These are phyloP conservation scores for Drosophila kanekoi DNA, from an alignment of 2,888 invertebrate genomes.

Conservation along the genomic window DNA sequence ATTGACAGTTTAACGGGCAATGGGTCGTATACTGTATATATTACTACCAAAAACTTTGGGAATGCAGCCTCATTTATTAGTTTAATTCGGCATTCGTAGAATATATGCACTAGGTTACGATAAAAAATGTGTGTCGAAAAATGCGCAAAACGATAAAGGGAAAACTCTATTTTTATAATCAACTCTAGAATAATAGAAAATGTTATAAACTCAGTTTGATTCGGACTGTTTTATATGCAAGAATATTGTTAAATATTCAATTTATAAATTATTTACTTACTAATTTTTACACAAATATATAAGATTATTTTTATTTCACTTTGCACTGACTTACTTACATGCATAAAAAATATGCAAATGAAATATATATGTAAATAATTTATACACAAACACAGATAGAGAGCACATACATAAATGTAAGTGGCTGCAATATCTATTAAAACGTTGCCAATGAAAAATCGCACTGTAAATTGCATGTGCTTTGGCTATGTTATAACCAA, in stretches of 20 bases:
- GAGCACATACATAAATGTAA: not conserved
- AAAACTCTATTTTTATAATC: conserved; percentile 18
- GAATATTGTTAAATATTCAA: conserved; percentile 12
- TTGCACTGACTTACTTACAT: not conserved
- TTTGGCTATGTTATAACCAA: conserved; percentile 75
- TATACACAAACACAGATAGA: not conserved
- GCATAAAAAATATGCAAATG: conserved; percentile 6
- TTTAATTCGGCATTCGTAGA: conserved; percentile 63
- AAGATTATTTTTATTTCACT: conserved; percentile 1
- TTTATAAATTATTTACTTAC: conserved; percentile 17
- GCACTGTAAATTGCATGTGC: conserved; percentile 72
- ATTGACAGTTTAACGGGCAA: conserved; percentile 13
- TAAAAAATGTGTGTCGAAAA: conserved; percentile 26
- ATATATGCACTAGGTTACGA: conserved; percentile 52
- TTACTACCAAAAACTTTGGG: conserved; percentile 15
- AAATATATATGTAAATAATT: not conserved
- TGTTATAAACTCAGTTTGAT: conserved; percentile 38
- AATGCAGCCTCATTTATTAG: conserved; percentile 65
- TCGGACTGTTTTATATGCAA: not conserved
- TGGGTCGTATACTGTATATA: conserved; percentile 17
- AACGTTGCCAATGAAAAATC: conserved; percentile 67
- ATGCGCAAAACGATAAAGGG: too few relatives aligned
- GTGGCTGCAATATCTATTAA: conserved; percentile 23
- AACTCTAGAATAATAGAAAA: conserved; percentile 38
- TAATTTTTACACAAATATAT: not conserved